Evolutionary conservation across 2,797 vertebrate genomes (phyloP).

Genomic region (Gallinago solitaria): DNA sequence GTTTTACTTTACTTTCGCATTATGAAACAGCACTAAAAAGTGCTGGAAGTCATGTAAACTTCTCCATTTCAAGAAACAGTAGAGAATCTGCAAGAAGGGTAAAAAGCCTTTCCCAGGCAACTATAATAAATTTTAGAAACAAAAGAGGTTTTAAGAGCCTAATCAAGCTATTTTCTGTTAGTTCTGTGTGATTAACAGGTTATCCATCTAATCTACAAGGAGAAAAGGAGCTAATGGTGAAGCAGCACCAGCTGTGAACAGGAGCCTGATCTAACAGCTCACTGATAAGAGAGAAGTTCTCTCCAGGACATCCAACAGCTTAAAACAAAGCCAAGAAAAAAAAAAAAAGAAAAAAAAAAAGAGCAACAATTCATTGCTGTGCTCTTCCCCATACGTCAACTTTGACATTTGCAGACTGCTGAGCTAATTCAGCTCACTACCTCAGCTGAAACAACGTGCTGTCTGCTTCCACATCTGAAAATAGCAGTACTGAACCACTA

Average conservation of each 20-base stretch:
- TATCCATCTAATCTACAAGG: not conserved
- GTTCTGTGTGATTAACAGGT: not conserved
- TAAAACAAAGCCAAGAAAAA: not conserved
- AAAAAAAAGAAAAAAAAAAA: no score
- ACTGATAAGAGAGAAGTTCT: not conserved
- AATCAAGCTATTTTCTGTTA: not conserved
- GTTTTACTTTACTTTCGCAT: not conserved
- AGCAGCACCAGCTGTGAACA: not conserved
- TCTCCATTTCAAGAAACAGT: not conserved
- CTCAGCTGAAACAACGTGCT: not conserved
- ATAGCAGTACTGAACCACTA: not conserved
- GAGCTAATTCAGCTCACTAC: not conserved
- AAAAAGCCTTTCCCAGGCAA: not conserved
- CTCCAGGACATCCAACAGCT: not conserved
- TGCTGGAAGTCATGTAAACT: not conserved
- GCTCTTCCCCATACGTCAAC: not conserved
- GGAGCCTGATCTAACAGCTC: not conserved
- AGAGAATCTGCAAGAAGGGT: not conserved
- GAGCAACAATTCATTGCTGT: not conserved
- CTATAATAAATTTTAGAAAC: not conserved
- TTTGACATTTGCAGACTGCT: not conserved
- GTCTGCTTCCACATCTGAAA: not conserved
- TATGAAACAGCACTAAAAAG: not conserved
- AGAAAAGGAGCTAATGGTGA: not conserved
- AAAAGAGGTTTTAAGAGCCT: not conserved